Base-by-base conservation (phyloP, 2,113 vertebrate species). In the Sciurus niger region DNA sequence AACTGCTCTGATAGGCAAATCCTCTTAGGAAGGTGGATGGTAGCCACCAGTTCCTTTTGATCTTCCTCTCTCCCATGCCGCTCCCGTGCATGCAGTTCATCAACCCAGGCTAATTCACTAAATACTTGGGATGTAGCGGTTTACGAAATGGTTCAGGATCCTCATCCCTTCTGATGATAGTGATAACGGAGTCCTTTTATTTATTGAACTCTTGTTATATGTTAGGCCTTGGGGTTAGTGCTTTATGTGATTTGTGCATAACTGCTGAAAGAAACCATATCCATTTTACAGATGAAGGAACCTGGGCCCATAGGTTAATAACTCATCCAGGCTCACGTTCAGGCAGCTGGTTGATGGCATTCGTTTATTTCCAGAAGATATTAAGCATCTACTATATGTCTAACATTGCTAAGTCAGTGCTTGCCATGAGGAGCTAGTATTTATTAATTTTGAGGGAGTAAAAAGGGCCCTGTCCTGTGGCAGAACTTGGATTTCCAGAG, bases 1-100 rank as follows among this genome's bases (percentile, higher is more conserved):
- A 78, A n/a, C 72, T 80, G 65, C 60, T 84, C 80, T 76, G 88
- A 89, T 63, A 51, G 88, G 77, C 46, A 95, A 51, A 97, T 82
- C 91, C 48, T 94, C 46, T 96, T 90, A 84, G 48, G 51, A 80
- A 65, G 63, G 43, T 79, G 84, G 48, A 25, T 51, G 32, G 46
- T 6, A 67, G 37, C 48, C 67, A 32, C 68, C 13, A 1, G 34
- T 46, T 53, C 70, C 78, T 89, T 90, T 89, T 91, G 88, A 82
- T 86, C 92, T 89, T 68, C 25, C 6, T 7, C 6, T 17, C 28
- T 95, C 34, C 46, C 51, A 32, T 6, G n/a, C 40, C 0, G 34
- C 85, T 72, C 80, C 46, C 11, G 14, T 28, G 68, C 25, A 34
- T 28, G 68, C 25, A 34, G 83, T 14, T 87, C 58, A 17, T 40